A percentile compares a stretch with the other conserved stretches of the same genome.
Evolutionary conservation across 92 coral and sea anemone genomes (phyloP).

Genomic region (Meandrina meandrites): DNA sequence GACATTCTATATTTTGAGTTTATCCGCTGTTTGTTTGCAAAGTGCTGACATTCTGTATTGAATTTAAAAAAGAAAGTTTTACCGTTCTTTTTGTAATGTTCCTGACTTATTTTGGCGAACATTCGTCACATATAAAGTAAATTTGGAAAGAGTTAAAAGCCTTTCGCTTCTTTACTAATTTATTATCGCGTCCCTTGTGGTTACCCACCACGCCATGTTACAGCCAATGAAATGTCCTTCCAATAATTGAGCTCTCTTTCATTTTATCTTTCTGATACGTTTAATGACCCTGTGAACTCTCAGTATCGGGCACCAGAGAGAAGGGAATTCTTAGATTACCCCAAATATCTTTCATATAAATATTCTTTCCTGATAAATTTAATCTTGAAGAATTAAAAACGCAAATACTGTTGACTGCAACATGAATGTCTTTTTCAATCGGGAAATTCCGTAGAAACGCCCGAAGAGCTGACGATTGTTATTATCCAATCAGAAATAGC

Average conservation of each 20-base stretch:
- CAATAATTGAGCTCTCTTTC: background rate
- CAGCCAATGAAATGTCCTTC: constrained; percentile 13
- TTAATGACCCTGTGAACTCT: background rate
- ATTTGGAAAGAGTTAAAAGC: background rate
- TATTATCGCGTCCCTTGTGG: constrained; percentile 3
- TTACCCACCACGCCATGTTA: background rate
- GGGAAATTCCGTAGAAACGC: no score
- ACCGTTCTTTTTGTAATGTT: background rate
- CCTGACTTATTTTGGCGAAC: background rate
- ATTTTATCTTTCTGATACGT: background rate
- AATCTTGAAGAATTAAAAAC: no score
- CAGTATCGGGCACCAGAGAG: background rate
- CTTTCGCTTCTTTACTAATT: constrained; percentile 7
- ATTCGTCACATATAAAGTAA: background rate
- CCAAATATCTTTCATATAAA: no score
- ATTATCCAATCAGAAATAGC: no score
- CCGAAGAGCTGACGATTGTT: no score
- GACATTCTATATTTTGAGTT: constrained; percentile 5
- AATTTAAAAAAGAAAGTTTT: background rate
- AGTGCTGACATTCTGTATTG: background rate
- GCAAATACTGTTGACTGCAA: no score
- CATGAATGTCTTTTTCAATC: no score
- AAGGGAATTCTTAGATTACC: no score
- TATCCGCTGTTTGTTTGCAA: background rate
- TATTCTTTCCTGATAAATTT: no score